Evolutionary conservation across 53 echinoderm and acorn worm genomes (phyloP), one percentile per base, ranked within the genome.

Genomic region (Paracentrotus lividus): DNA sequence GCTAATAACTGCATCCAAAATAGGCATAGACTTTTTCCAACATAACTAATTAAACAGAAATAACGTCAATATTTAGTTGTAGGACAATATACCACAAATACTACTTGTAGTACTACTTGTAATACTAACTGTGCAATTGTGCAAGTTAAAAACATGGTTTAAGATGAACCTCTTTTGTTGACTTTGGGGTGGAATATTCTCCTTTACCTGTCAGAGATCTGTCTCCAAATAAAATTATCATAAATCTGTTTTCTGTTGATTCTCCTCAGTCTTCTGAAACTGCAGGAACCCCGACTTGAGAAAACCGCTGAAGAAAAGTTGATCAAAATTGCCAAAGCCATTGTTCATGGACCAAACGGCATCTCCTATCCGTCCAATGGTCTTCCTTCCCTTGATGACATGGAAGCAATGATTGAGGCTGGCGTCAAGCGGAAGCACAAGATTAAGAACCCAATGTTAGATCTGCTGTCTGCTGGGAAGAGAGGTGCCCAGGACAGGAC

Each of bases 291-390:
- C 16, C 88, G 52, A 2, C 56, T 88, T 38, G 23, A 31, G 29
- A 54, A 52, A 10, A 34, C 88, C 0, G 54, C 36, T 4, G 38
- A 88, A 45, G 88, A 52, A 52, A 27, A 4, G 9, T 38, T 88
- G 52, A 51, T 58, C 5, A 55, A 56, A 23, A 14, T 55, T 56
- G 88, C 54, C 38, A 16, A 56, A 40, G 32, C 34, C 51, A 88
- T 88, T 20, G 88, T 88, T 33, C 38, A 88, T 31, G 88, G 88
- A 14, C 88, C 57, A 8, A 88, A 88, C 40, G 88, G 88, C 9
- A 38, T 54, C 4, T 5, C 21, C 32, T 38, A 34, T 38, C 58
- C 88, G 14, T 23, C 88, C 23, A 88, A 88, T 56, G 88, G 88
- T n/a, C 88, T 52, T 21, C 88, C 88, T 34, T 55, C 88, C 1